Base-by-base conservation (phyloP, 30 jellyfish, hydroid and myxozoan species). In the Cassiopea andromeda region DNA sequence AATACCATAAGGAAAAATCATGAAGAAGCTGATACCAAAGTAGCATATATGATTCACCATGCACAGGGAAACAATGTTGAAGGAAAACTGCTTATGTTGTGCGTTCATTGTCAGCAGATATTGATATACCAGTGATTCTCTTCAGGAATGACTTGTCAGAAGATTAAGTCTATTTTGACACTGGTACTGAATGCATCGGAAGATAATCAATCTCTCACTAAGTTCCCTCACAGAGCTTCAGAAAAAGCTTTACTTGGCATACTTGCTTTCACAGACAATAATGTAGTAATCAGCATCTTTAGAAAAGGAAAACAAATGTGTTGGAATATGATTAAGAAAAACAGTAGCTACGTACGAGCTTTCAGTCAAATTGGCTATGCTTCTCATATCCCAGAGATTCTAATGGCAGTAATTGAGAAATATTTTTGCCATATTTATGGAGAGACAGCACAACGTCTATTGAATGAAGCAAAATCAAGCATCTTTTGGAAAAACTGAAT, bases 161-260 rank as follows among this genome's bases (percentile, higher is more conserved):
- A 69, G 67, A 64, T 64, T 1, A 64, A 48, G 82, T 82, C 13
- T 82, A 82, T 64, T 61, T 82, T 82, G 90, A 82, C 82, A 82
- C 82, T 82, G 90, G 90, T 68, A 82, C 82, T 12, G 83, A 82
- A 82, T 61, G 90, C 90, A 60, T 82, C 82, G 82, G 90, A 66
- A 82, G 71, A 61, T 82, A 82, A 82, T 82, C 50, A n/a, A n/a
- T n/a, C n/a, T n/a, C n/a, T n/a, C n/a, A n/a, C n/a, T n/a, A 50
- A 50, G 64, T 5, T 50, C 8, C 64, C 9, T 50, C 8, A 50
- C 5, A 50, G 64, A 50, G 8, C 5, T 50, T 9, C 9, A 50
- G 64, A 50, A 50, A 50, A 50, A 50, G 64, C 64, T 9, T 2
- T 5, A 50, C 5, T 50, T 50, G 64, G 64, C 9, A 2, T 5